phyloP scores from a whole-genome alignment of 1,140 invertebrate species.

The Bombus ignitus region DNA sequence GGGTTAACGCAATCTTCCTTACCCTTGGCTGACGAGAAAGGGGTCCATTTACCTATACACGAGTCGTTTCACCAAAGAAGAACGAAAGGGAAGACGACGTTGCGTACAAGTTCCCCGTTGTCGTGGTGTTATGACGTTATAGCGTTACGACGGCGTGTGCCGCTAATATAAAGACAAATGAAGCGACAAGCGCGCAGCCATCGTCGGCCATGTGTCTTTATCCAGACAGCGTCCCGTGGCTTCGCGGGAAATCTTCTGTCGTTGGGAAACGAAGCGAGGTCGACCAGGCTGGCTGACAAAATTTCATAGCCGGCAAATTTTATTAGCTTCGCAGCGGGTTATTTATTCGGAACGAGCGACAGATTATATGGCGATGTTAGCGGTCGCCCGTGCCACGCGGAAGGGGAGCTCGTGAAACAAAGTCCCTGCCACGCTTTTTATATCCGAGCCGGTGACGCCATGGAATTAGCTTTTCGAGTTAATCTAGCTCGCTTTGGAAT shows the following conservation, averaged over 20 bases:
- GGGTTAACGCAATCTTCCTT: neutral
- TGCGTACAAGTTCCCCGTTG: neutral
- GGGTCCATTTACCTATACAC: neutral
- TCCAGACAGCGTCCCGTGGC: conserved; percentile 70
- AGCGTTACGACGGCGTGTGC: conserved; percentile 65
- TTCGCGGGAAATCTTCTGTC: conserved; percentile 69
- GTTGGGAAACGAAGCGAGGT: neutral
- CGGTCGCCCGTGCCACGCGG: conserved; percentile 8
- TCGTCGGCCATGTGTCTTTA: conserved; percentile 80
- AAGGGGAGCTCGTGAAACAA: conserved; percentile 46
- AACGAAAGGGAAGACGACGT: neutral
- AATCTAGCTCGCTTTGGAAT: neutral
- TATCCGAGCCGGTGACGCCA: neutral
- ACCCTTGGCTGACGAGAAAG: neutral
- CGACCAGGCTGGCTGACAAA: conserved; percentile 41
- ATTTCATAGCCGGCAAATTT: conserved; percentile 64
- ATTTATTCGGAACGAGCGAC: conserved; percentile 68
- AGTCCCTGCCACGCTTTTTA: conserved; percentile 1
- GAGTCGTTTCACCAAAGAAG: neutral
- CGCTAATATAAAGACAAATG: conserved; percentile 82
- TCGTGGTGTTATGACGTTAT: conserved; percentile 30
- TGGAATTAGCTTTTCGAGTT: conserved; percentile 16
- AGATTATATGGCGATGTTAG: conserved; percentile 70
- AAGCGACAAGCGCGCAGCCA: conserved; percentile 69
- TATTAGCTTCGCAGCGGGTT: conserved; percentile 69